Evolutionary conservation across 1,140 invertebrate genomes (phyloP), one percentile per base, ranked within the genome.

Genomic region (Sminthurinus signatus): DNA sequence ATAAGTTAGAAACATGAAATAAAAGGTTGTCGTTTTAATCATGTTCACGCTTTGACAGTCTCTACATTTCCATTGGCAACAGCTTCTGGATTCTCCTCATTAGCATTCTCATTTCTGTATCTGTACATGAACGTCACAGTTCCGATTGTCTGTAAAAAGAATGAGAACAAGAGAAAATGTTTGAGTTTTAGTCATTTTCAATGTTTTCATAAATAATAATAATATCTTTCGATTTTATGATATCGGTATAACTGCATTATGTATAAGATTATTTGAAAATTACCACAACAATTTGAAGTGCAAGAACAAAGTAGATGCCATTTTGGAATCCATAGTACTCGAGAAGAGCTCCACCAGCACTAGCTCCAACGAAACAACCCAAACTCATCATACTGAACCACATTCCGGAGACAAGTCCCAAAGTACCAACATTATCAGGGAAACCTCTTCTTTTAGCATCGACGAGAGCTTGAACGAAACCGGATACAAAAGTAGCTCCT

Each of bases 401-500:
- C 19, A 78, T 67, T 2, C 77, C 76, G 15, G 77, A 78, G 5
- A 80, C 74, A 21, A 80, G 61, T 5, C 75, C 74, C 60, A 78
- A 79, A 8, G 79, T 80, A 27, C 72, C 60, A 2, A 78, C 71
- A 61, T 76, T 75, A 62, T 79, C 74, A 1, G 76, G 76, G 67
- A 78, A 77, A 2, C 78, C 78, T 23, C 65, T 82, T 80, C 80
- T 86, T 86, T 89, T 81, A 0, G 86, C 81, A 21, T 86, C 87
- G 63, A 82, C 80, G 1, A 91, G 78, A n/a, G 86, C 86, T 74
- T 89, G 87, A 17, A 87, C 84, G 74, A 91, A 92, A 15, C 86
- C 88, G 0, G 88, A 84, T 19, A 91, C 88, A 28, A 91, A 77
- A 72, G 88, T 85, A 15, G 88, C 86, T n/a, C 87, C 84, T 73